Percentiles rank a stretch among this genome's conserved stretches.
Conservation (phyloP, 1,140 invertebrate species). For the Maniola jurtina region DNA sequence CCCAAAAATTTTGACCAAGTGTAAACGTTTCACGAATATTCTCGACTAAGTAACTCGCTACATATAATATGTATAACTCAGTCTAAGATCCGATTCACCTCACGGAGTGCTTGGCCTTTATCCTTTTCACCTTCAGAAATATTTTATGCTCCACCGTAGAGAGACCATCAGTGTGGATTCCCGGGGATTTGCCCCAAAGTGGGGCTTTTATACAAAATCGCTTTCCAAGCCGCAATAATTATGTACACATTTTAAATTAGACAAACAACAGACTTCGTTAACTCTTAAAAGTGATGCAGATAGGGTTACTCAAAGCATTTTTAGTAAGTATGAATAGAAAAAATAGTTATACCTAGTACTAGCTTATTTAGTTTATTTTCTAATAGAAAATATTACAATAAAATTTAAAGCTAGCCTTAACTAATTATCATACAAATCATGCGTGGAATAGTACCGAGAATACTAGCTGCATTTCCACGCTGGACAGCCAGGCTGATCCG, state of each 20-base stretch:
- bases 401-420: no score
- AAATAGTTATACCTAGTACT: no score
- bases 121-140: not conserved
- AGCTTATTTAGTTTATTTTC: no score
- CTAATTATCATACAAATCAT: no score
- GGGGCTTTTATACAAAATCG: not conserved
- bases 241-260: conserved; percentile 10
- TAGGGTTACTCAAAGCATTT: no score
- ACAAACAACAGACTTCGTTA: not conserved
- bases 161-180: conserved; percentile 20
- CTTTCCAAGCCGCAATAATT: not conserved
- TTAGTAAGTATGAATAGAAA: no score
- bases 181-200: conserved; percentile 13
- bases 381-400: no score
- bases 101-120: not conserved
- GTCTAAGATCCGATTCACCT: not conserved
- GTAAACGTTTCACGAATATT: not conserved
- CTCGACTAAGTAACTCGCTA: not conserved
- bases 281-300: not conserved
- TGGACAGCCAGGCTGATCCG: no score
- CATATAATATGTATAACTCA: not conserved
- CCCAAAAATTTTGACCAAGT: no score
- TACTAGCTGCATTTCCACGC: no score
- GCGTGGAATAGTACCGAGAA: no score
- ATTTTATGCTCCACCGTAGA: not conserved